phyloP scores from a whole-genome alignment of 2,888 invertebrate species.

The Lottia gigantea region DNA sequence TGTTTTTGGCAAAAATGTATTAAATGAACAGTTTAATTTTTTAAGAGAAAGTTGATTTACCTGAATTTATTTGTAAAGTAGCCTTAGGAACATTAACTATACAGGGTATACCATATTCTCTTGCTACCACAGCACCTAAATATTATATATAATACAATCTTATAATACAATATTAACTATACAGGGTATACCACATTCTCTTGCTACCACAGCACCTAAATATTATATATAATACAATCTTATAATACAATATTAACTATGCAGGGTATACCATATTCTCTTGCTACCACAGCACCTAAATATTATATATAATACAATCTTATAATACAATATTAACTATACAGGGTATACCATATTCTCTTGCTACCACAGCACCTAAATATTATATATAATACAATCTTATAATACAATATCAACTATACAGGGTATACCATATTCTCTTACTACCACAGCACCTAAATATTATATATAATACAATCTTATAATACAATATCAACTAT shows the following conservation, averaged over 20 bases:
- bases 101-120: conserved; percentile 86
- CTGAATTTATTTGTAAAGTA: conserved; percentile 77
- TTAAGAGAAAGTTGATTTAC: conserved; percentile 66
- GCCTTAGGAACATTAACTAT: conserved; percentile 80
- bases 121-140: conserved; percentile 82
- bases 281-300: conserved; percentile 82
- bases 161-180: conserved; percentile 84
- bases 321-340: conserved; percentile 84
- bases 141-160: conserved; percentile 1
- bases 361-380: conserved; percentile 82
- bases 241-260: conserved; percentile 84
- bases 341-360: conserved; percentile 86
- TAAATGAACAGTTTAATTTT: too few relatives aligned
- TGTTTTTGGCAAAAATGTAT: too few relatives aligned
- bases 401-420: too few relatives aligned
- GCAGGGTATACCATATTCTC: conserved; percentile 86
- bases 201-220: conserved; percentile 82
- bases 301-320: conserved; percentile 1
- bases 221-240: conserved; percentile 1
- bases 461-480: too few relatives aligned
- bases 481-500: too few relatives aligned
- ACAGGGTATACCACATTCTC: conserved; percentile 86
- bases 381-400: conserved; percentile 1
- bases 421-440: too few relatives aligned
- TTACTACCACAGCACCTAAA: too few relatives aligned